Base-by-base conservation (phyloP, 2,797 vertebrate genomes). In the Poeciliopsis infans region DNA sequence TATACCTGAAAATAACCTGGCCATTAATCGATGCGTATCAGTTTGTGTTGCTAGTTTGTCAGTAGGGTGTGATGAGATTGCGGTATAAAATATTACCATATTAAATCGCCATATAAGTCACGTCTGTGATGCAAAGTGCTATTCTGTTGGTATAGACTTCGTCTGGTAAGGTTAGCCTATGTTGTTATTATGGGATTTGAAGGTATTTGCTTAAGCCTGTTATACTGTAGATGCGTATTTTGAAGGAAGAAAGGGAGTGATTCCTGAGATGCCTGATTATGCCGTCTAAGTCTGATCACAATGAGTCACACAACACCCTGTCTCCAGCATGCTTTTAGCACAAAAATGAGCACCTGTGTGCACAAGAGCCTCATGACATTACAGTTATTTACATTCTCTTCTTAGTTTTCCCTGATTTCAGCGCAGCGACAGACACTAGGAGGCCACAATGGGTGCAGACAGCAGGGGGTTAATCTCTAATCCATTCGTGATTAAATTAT, bases 401-500 rank as follows among this genome's bases (percentile, higher is more conserved):
- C n/a, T 28, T 5, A 31, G n/a, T 5, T 31, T 59, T 59, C 7
- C 2, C n/a, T 31, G 12, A 31, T 31, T 57, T 59, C 10, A 59
- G 12, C 12, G 12, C 55, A n/a, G 55, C 12, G 12, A 59, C 11
- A 31, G 2, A 8, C 49, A 23, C 2, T 71, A 72, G 64, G 45
- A 87, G 82, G 72, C 88, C 78, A 88, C 77, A 74, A 31, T 49
- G 84, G 88, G 84, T 85, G 82, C 78, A 75, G 82, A 84, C 61
- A 85, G 73, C 80, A 41, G 51, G 79, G 80, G 87, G 86, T 83
- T 80, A 81, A 86, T 89, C 72, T 82, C 73, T 57, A 77, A 85
- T 85, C 79, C 72, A 72, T 85, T 79, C 82, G 79, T 66, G 72
- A 79, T 39, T 76, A 80, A 84, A 88, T 87, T 79, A 83, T 39